Conservation (phyloP, 2,797 vertebrate genomes). For the Microchirus variegatus region DNA sequence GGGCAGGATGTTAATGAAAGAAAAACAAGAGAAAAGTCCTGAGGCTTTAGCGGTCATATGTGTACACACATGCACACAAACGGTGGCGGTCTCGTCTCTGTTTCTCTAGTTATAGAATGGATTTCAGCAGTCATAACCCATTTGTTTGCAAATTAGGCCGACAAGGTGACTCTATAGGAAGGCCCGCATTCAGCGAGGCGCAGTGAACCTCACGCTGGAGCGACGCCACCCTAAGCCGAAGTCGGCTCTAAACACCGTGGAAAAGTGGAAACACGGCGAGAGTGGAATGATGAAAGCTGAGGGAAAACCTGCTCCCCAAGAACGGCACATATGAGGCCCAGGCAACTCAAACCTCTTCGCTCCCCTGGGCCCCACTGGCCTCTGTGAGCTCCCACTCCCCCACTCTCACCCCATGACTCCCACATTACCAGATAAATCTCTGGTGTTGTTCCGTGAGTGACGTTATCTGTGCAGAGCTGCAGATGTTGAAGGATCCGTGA, state of each 20-base stretch:
- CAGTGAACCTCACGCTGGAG: not conserved
- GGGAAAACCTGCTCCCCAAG: slow-evolving; percentile 63
- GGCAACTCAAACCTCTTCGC: slow-evolving; percentile 64
- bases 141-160: too few relatives aligned
- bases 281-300: slow-evolving; percentile 29
- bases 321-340: slow-evolving; percentile 77
- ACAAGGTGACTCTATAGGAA: too few relatives aligned
- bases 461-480: slow-evolving; percentile 75
- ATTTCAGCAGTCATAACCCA: too few relatives aligned
- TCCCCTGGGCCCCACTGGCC: slow-evolving; percentile 68
- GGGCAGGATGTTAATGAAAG: slow-evolving; percentile 84
- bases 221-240: slow-evolving; percentile 25
- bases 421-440: slow-evolving; percentile 78
- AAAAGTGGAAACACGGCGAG: too few relatives aligned
- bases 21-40: slow-evolving; percentile 84
- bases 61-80: slow-evolving; percentile 27
- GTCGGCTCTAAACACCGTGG: too few relatives aligned
- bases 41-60: slow-evolving; percentile 66
- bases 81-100: slow-evolving; percentile 44
- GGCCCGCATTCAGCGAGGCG: too few relatives aligned
- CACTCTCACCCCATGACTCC: slow-evolving; percentile 64
- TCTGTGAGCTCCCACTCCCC: slow-evolving; percentile 66
- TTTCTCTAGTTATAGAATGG: slow-evolving; percentile 52
- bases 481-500: slow-evolving; percentile 69
- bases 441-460: slow-evolving; percentile 71